phyloP scores from a whole-genome alignment of 1,140 invertebrate genomes.

The Ptiloglossa arizonensis region DNA sequence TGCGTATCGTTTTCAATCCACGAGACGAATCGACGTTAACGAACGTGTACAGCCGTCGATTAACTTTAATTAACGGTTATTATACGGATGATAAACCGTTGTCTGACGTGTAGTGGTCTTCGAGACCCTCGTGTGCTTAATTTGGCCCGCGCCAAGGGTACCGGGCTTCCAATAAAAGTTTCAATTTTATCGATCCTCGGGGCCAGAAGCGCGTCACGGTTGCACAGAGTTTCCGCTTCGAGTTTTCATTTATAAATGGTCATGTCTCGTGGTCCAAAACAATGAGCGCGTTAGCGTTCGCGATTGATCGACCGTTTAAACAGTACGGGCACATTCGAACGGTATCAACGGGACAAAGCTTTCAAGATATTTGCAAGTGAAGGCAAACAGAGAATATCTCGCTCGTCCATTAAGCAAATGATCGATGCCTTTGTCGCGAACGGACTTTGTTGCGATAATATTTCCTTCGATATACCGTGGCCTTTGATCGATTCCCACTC shows the following conservation, averaged over 20 bases:
- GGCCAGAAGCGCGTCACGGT: background rate
- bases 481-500: slow-evolving; percentile 12
- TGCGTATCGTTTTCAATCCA: no score
- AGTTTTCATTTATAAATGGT: slow-evolving; percentile 8
- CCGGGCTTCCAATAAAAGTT: background rate
- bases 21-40: no score
- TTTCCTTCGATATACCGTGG: background rate
- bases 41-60: no score
- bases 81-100: no score
- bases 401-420: slow-evolving; percentile 28
- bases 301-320: slow-evolving; percentile 26
- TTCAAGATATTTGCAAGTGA: slow-evolving; percentile 35
- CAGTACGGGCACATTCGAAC: slow-evolving; percentile 6
- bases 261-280: slow-evolving; percentile 15
- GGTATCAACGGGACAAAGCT: slow-evolving; percentile 7
- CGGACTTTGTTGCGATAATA: background rate
- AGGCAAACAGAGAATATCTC: slow-evolving; percentile 36
- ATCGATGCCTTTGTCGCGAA: slow-evolving; percentile 32
- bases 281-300: slow-evolving; percentile 15
- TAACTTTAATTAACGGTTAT: no score
- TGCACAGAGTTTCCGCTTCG: background rate
- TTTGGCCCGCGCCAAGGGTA: background rate
- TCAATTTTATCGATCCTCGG: no score
- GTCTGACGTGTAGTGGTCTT: no score
- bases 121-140: no score